A percentile compares a stretch with the other conserved stretches of the same genome.
These are phyloP conservation scores for Lutjanus argentimaculatus DNA, from an alignment of 2,797 vertebrate genomes.

Conservation along the genomic window DNA sequence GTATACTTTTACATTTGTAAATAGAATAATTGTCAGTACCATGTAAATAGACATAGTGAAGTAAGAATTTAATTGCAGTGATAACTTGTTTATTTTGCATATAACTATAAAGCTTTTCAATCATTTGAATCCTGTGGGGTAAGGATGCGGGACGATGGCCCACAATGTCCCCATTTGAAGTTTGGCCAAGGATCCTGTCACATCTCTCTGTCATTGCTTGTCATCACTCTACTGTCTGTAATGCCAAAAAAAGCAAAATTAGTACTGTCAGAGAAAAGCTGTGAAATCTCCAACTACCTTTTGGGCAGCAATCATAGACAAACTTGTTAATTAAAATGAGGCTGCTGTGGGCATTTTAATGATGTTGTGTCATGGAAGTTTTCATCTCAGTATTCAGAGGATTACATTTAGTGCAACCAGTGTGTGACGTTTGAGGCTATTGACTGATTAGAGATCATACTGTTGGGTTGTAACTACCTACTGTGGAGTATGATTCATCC, in stretches of 20 bases:
- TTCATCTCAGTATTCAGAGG: background rate
- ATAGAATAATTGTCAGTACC: no score
- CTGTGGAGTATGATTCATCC: background rate
- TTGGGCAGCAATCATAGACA: background rate
- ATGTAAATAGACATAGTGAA: no score
- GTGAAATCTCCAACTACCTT: background rate
- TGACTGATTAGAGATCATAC: background rate
- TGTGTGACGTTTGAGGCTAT: background rate
- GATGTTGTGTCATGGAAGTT: background rate
- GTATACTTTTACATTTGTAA: no score
- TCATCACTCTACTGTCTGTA: background rate
- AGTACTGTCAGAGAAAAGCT: background rate
- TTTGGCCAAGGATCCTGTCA: background rate
- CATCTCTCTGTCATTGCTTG: background rate
- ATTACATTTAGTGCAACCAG: background rate
- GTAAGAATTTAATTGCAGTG: no score
- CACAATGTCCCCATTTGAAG: background rate
- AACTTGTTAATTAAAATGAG: background rate
- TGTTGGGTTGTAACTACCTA: background rate
- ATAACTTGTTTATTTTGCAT: no score
- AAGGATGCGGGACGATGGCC: background rate
- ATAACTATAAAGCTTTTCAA: no score
- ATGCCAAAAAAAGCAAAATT: background rate
- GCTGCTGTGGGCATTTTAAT: background rate
- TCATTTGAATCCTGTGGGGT: no score